Evolutionary conservation across 2,888 invertebrate species (phyloP).

Genomic region (Zygogramma bicolorata): DNA sequence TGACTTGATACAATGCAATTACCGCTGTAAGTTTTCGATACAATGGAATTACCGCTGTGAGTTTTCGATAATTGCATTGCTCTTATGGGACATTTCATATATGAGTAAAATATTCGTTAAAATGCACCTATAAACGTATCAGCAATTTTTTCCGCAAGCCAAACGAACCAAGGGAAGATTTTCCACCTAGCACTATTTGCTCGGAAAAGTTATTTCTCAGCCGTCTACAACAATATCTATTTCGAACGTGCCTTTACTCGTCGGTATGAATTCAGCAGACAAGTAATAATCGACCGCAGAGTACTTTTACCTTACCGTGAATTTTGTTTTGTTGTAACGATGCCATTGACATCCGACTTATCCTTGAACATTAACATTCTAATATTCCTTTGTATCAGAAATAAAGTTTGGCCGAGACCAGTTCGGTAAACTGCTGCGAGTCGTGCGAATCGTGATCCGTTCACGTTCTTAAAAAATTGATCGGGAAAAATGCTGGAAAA

Average conservation of each 20-base stretch:
- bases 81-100: too few species aligned
- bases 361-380: slow-evolving; percentile 46
- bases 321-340: slow-evolving; percentile 43
- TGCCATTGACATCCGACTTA: slow-evolving; percentile 45
- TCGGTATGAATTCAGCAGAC: slow-evolving; percentile 3
- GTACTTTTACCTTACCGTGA: slow-evolving; percentile 40
- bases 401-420: slow-evolving; percentile 28
- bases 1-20: too few species aligned
- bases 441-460: slow-evolving; percentile 5
- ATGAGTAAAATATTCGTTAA: too few species aligned
- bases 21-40: too few species aligned
- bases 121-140: too few species aligned
- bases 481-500: not conserved
- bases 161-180: too few species aligned
- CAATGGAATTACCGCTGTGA: too few species aligned
- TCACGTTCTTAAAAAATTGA: not conserved
- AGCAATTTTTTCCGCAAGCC: too few species aligned
- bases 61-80: too few species aligned
- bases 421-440: slow-evolving; percentile 30
- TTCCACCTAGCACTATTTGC: not conserved
- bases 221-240: not conserved
- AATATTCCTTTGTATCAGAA: slow-evolving; percentile 44
- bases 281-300: slow-evolving; percentile 18
- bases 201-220: not conserved
- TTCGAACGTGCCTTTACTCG: not conserved